These are phyloP conservation scores for Hyposmocoma kahamanoa DNA, from an alignment of 1,140 invertebrate species.

Conservation along the genomic window DNA sequence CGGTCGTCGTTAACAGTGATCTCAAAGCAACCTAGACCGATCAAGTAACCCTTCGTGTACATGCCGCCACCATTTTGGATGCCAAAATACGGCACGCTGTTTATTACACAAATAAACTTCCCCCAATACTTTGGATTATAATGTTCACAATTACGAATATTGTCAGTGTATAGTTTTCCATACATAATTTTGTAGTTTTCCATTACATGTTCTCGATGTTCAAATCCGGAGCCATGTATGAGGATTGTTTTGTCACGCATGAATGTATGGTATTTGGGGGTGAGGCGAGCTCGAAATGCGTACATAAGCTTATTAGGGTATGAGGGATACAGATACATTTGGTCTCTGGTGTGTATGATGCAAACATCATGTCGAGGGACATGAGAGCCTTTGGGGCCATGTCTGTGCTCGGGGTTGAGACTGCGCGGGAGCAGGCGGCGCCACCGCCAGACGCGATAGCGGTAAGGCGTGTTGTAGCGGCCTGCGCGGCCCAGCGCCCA, in stretches of 20 bases:
- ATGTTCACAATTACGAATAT: conserved; percentile 38
- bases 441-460: conserved; percentile 40
- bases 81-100: conserved; percentile 13
- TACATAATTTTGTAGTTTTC: conserved; percentile 40
- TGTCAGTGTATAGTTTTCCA: neutral
- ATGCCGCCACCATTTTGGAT: conserved; percentile 32
- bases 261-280: conserved; percentile 6
- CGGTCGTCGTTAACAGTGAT: conserved; percentile 46
- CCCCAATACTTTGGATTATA: conserved; percentile 52
- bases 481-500: conserved; percentile 38
- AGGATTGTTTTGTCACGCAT: conserved; percentile 12
- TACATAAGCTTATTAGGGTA: conserved; percentile 17
- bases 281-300: conserved; percentile 18
- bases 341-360: conserved; percentile 34
- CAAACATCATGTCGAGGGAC: conserved; percentile 34
- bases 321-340: conserved; percentile 30
- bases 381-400: conserved; percentile 29
- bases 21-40: conserved; percentile 42
- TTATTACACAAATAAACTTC: conserved; percentile 47
- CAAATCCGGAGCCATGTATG: conserved; percentile 31
- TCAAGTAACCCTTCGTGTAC: conserved; percentile 10
- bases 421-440: conserved; percentile 35
- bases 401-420: conserved; percentile 37
- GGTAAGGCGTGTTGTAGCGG: conserved; percentile 26
- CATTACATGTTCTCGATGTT: conserved; percentile 29